phyloP scores from a whole-genome alignment of 2,888 invertebrate species.

The Camponotus fellah region DNA sequence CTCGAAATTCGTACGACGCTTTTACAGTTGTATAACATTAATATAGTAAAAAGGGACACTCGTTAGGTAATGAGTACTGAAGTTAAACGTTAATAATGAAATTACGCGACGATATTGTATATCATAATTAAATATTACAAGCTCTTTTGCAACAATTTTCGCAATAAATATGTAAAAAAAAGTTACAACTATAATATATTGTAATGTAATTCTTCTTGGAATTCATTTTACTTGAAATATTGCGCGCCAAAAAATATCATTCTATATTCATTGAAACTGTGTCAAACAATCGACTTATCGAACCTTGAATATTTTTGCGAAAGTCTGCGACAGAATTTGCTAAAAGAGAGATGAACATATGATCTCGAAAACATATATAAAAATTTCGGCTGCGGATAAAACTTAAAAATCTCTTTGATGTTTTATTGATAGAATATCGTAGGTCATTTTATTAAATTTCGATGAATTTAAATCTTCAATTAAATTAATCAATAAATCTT shows the following conservation, averaged over 20 bases:
- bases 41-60: neutral
- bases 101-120: neutral
- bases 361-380: neutral
- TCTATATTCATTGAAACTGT: neutral
- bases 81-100: slow-evolving; percentile 32
- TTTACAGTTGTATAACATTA: slow-evolving; percentile 18
- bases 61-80: neutral
- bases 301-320: neutral
- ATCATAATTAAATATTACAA: slow-evolving; percentile 19
- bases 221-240: slow-evolving; percentile 11
- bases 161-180: slow-evolving; percentile 11
- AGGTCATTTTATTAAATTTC: neutral
- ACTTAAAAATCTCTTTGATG: neutral
- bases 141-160: neutral
- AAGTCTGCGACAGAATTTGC: neutral
- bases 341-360: neutral
- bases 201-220: neutral
- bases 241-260: neutral
- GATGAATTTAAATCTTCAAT: neutral
- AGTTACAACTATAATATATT: neutral
- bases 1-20: neutral
- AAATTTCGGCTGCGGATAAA: neutral
- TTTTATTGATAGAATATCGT: neutral
- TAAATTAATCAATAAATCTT: neutral
- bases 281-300: neutral